Conservation (phyloP, 2,797 vertebrate species). For the Poeciliopsis presidionis region DNA sequence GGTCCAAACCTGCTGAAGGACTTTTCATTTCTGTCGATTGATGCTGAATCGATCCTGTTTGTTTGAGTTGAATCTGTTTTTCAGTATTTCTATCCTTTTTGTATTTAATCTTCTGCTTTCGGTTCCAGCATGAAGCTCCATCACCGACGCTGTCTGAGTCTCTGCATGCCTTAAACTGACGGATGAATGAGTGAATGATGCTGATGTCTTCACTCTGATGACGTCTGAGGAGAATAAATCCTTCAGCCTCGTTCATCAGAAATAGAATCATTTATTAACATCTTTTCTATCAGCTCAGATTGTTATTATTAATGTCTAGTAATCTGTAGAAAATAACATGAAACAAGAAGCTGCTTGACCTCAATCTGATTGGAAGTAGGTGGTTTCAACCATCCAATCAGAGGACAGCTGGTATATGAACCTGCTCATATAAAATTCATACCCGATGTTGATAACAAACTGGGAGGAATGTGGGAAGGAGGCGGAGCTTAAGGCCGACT, state of each 20-base stretch:
- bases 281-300: background rate
- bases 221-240: conserved; percentile 64
- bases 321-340: background rate
- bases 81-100: conserved; percentile 59
- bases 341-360: too few species aligned
- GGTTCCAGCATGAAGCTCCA: conserved; percentile 41
- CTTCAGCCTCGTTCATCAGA: conserved; percentile 12
- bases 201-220: conserved; percentile 38
- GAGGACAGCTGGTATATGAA: background rate
- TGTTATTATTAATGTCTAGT: background rate
- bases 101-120: conserved; percentile 47
- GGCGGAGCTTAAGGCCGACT: background rate
- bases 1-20: conserved; percentile 1
- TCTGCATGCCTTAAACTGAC: conserved; percentile 67
- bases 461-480: background rate
- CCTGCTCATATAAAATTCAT: background rate
- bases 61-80: conserved; percentile 37
- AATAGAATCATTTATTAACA: background rate
- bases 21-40: conserved; percentile 1
- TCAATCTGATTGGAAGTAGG: background rate
- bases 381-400: background rate
- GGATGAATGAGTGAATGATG: conserved; percentile 35
- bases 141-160: conserved; percentile 32
- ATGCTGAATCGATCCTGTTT: background rate
- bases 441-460: background rate